Base-by-base conservation (phyloP, 2,113 vertebrate genomes). In the Marmota flaviventris region DNA sequence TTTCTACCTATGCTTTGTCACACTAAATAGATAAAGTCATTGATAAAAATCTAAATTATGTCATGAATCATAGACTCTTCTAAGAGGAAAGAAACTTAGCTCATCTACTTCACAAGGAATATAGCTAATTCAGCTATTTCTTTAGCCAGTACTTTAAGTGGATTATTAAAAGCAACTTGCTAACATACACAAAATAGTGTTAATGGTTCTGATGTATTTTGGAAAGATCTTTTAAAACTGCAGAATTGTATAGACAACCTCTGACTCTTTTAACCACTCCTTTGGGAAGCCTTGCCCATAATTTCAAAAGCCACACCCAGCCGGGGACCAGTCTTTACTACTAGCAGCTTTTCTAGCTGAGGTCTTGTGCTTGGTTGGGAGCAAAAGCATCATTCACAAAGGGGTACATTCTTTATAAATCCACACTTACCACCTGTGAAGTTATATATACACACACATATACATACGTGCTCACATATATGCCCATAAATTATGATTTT, bases 21-120 rank as follows among this genome's bases (percentile, higher is more conserved):
- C 69, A 69, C 91, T 65, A 94, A 79, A 65, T 81, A 79, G 13
- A 89, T 67, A 91, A 39, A 76, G 39, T 79, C 58, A 84, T 22
- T 86, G 81, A 90, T 76, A 92, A 96, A 96, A 95, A 95, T 25
- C 11, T 79, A 84, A 92, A 93, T 84, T 25, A 67, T 87, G 2
- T 53, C 58, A 65, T 63, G 20, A 98, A 77, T 48, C 18, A 83
- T 2, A 78, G 24, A 79, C 48, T 95, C 45, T 70, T 58, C 20
- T 69, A 84, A n/a, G 4, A 61, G 9, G 22, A 79, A 95, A 92
- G 70, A 76, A 92, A 0, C 56, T 94, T 10, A 93, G 67, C 12
- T 87, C 70, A 39, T 73, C 39, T 91, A 58, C 37, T 63, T 81
- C 10, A 34, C 39, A 84, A 92, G 39, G n/a, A 73, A 85, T 73